These are phyloP conservation scores for Eumacrocentrus americanus DNA, from an alignment of 2,888 invertebrate species.

Conservation along the genomic window DNA sequence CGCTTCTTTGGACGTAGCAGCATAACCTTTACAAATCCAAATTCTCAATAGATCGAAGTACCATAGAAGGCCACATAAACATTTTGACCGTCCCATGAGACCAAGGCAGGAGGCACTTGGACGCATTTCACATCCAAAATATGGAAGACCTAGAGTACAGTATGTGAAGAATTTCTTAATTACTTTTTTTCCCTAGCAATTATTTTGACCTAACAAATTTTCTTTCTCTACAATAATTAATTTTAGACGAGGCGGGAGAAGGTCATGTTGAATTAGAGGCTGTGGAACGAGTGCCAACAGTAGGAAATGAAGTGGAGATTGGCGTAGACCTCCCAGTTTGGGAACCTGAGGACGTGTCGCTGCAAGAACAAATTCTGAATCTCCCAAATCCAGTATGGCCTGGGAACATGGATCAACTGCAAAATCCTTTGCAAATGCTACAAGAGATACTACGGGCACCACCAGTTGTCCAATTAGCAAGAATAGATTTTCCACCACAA, in stretches of 20 bases:
- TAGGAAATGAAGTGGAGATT: conserved; percentile 16
- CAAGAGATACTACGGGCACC: background rate
- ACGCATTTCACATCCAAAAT: too few species aligned
- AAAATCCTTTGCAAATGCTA: background rate
- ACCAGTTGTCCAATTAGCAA: background rate
- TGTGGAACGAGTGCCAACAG: conserved; percentile 8
- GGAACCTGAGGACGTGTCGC: background rate
- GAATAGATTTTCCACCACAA: background rate
- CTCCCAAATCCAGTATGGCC: background rate
- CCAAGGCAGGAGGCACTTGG: too few species aligned
- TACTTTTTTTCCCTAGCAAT: background rate
- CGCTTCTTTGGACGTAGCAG: too few species aligned
- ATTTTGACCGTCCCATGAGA: too few species aligned
- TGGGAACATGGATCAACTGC: background rate
- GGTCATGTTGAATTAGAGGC: conserved; percentile 10
- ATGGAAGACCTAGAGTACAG: too few species aligned
- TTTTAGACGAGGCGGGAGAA: conserved; percentile 8
- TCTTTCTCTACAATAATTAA: background rate
- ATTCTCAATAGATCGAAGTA: too few species aligned
- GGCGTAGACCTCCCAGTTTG: conserved; percentile 1
- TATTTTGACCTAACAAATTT: background rate
- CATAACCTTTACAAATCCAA: too few species aligned
- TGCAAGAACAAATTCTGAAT: background rate
- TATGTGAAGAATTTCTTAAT: too few species aligned
- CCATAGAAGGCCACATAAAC: too few species aligned